Evolutionary conservation across 2,797 vertebrate genomes (phyloP), one percentile per base, ranked within the genome.

Genomic region (Falco berigora): DNA sequence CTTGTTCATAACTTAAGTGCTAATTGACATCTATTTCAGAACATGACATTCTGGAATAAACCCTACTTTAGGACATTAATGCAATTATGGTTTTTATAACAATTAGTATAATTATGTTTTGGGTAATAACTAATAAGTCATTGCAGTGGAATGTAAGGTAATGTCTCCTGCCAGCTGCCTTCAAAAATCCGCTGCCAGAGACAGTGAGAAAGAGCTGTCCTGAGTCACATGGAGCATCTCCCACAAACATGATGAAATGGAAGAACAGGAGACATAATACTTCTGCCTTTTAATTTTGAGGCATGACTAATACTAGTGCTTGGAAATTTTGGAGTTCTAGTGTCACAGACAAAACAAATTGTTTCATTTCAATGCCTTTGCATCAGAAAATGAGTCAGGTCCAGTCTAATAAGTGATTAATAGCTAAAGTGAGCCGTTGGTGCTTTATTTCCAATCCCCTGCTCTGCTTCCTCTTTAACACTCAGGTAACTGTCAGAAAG

Each of bases 401-500:
- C 77, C 3, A 86, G 74, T 86, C 88, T 83, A 94, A 91, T 40
- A 77, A 90, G 66, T 88, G 97, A 97, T 91, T 94, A 92, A 96
- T 49, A 95, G 88, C 94, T 88, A 46, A 93, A 85, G 78, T 58
- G 66, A 83, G 59, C 86, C 40, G 19, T 87, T 71, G 46, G 94
- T 78, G 78, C 91, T 97, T 96, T 94, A 96, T 86, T 97, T 92
- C 93, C 95, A 67, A 82, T 90, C 27, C 68, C 58, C 89, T 92
- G 94, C 64, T 97, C 97, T 87, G 87, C 81, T 82, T 97, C 90
- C 96, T 97, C 92, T 97, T 98, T 98, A 98, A 97, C 97, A 97
- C 93, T 83, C 96, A 96, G 95, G 97, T 97, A 97, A 98, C 97
- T 97, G 98, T 97, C 98, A 98, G 92, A 97, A 97, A 91, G 73